Evolutionary conservation across 2,888 invertebrate species (phyloP).

Genomic region (Antitype chi): DNA sequence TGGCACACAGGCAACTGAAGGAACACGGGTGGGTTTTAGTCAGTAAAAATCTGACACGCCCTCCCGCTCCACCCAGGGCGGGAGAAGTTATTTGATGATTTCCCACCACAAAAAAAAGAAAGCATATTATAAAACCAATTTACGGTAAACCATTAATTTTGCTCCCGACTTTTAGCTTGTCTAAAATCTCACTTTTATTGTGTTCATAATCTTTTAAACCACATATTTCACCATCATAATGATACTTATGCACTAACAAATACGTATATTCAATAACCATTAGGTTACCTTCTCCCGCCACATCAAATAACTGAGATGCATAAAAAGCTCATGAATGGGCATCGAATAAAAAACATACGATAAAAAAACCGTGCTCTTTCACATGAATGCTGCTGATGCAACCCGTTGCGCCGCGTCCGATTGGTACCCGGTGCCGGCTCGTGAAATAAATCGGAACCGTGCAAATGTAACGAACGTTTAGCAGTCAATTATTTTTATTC

Average conservation of each 20-base stretch:
- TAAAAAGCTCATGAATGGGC: conserved; percentile 60
- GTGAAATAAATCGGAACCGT: conserved; percentile 70
- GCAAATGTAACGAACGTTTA: conserved; percentile 62
- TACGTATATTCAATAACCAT: conserved; percentile 17
- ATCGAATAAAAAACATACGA: conserved; percentile 61
- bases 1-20: too few relatives aligned
- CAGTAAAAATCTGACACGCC: too few relatives aligned
- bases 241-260: background rate
- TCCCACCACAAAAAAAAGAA: too few relatives aligned
- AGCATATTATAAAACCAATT: too few relatives aligned
- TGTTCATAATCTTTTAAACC: too few relatives aligned
- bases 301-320: conserved; percentile 55
- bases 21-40: too few relatives aligned
- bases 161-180: too few relatives aligned
- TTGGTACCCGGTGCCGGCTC: conserved; percentile 46
- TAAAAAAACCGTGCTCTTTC: conserved; percentile 69
- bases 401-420: conserved; percentile 58
- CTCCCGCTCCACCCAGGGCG: too few relatives aligned
- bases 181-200: background rate
- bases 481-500: conserved; percentile 42
- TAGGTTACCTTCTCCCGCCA: conserved; percentile 18
- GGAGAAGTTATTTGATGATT: too few relatives aligned
- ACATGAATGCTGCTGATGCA: conserved; percentile 71
- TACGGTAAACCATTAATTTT: too few relatives aligned
- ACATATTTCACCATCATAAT: background rate